phyloP scores from a whole-genome alignment of 1,140 invertebrate genomes.

The Tyrophagus putrescentiae region DNA sequence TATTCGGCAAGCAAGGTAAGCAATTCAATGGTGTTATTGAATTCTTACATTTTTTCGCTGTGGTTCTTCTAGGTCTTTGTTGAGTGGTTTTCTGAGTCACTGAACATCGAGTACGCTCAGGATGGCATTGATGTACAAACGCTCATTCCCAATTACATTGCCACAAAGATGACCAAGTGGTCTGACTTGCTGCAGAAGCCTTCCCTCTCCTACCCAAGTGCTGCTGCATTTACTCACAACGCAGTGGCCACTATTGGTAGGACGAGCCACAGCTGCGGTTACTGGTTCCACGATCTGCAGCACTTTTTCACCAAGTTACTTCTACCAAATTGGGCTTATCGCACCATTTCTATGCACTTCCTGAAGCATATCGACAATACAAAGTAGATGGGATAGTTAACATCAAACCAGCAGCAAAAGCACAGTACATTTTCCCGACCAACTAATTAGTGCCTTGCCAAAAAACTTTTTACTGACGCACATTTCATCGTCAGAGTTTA shows the following conservation, averaged over 20 bases:
- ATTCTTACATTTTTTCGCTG: too few relatives aligned
- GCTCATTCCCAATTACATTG: slow-evolving; percentile 66
- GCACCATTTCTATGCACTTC: slow-evolving; percentile 8
- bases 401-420: too few relatives aligned
- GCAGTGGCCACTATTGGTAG: slow-evolving; percentile 60
- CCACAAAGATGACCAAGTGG: slow-evolving; percentile 75
- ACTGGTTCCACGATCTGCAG: slow-evolving; percentile 73
- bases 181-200: slow-evolving; percentile 53
- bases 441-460: too few relatives aligned
- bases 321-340: slow-evolving; percentile 18
- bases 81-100: slow-evolving; percentile 36
- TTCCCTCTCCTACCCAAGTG: slow-evolving; percentile 58
- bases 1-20: slow-evolving; percentile 72
- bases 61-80: slow-evolving; percentile 21
- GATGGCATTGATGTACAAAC: slow-evolving; percentile 65
- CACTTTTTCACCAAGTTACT: slow-evolving; percentile 15
- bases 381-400: not conserved
- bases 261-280: slow-evolving; percentile 50
- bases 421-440: too few relatives aligned
- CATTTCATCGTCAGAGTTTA: too few relatives aligned
- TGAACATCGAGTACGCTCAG: slow-evolving; percentile 56
- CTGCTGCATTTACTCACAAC: slow-evolving; percentile 53
- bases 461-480: too few relatives aligned
- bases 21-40: too few relatives aligned
- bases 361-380: slow-evolving; percentile 18